Conservation (phyloP, 2,888 invertebrate genomes). For the Phyllotreta cruciferae region DNA sequence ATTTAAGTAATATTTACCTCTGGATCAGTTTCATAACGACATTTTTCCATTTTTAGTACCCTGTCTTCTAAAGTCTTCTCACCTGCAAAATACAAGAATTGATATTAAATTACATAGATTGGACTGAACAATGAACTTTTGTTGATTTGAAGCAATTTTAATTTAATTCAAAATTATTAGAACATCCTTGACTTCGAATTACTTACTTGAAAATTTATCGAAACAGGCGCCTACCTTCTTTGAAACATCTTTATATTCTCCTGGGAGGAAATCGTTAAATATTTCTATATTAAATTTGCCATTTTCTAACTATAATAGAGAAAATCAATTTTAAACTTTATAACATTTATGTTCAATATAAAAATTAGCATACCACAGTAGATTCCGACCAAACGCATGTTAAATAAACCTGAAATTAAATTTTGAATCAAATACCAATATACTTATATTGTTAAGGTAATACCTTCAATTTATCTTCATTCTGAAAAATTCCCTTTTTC, state of each 20-base stretch:
- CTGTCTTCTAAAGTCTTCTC: too few species aligned
- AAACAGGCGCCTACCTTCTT: neutral
- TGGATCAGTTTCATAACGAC: too few species aligned
- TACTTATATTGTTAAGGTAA: neutral
- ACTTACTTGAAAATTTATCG: conserved; percentile 7
- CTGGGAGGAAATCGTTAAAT: neutral
- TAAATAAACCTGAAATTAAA: conserved; percentile 7
- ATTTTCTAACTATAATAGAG: neutral
- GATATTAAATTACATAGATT: too few species aligned
- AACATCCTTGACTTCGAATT: neutral
- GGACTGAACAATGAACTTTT: too few species aligned
- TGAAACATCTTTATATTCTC: conserved; percentile 1
- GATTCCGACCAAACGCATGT: conserved; percentile 1
- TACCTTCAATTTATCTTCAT: conserved; percentile 4
- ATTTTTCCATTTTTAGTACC: too few species aligned
- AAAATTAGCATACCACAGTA: neutral
- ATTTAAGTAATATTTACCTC: neutral
- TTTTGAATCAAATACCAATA: neutral
- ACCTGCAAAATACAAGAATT: neutral
- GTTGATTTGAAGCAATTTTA: too few species aligned
- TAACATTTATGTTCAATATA: neutral
- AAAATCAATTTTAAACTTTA: neutral
- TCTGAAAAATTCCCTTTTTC: conserved; percentile 1
- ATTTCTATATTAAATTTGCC: neutral
- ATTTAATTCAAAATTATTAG: too few species aligned